phyloP scores from a whole-genome alignment of 2,797 vertebrate genomes.

The Aratinga solstitialis region DNA sequence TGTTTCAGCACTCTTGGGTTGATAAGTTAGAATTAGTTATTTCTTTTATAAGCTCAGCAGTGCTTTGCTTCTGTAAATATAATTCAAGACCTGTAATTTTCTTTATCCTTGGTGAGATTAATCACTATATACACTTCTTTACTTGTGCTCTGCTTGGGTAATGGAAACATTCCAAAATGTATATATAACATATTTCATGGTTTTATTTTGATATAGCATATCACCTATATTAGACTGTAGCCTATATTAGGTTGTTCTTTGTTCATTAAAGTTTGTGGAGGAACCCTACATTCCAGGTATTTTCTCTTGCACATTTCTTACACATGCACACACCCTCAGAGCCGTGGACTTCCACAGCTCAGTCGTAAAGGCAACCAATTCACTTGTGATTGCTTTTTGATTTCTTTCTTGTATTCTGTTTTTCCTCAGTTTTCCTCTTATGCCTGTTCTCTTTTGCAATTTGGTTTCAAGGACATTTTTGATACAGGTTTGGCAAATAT shows the following conservation, averaged over 20 bases:
- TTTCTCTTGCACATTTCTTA: slow-evolving; percentile 35
- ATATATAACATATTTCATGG: slow-evolving; percentile 29
- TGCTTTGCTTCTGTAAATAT: not conserved
- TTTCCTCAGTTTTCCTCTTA: not conserved
- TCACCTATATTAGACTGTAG: not conserved
- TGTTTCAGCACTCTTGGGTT: not conserved
- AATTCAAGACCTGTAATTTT: slow-evolving; percentile 28
- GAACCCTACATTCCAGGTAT: slow-evolving; percentile 32
- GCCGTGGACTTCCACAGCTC: not conserved
- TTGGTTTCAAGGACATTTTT: not conserved
- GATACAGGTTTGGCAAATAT: not conserved
- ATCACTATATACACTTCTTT: slow-evolving; percentile 3
- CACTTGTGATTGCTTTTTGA: not conserved
- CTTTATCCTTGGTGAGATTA: slow-evolving; percentile 51
- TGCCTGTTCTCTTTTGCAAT: not conserved
- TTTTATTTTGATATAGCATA: slow-evolving; percentile 23
- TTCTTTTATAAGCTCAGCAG: not conserved
- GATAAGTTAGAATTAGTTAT: not conserved
- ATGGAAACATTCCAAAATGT: slow-evolving; percentile 24
- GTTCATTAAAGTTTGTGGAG: slow-evolving; percentile 56
- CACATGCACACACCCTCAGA: not conserved
- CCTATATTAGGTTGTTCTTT: not conserved
- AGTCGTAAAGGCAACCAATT: not conserved
- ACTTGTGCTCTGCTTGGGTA: slow-evolving; percentile 54
- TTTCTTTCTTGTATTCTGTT: not conserved